Conservation (phyloP, 2,797 vertebrate genomes). For the Labeo calbasu region DNA sequence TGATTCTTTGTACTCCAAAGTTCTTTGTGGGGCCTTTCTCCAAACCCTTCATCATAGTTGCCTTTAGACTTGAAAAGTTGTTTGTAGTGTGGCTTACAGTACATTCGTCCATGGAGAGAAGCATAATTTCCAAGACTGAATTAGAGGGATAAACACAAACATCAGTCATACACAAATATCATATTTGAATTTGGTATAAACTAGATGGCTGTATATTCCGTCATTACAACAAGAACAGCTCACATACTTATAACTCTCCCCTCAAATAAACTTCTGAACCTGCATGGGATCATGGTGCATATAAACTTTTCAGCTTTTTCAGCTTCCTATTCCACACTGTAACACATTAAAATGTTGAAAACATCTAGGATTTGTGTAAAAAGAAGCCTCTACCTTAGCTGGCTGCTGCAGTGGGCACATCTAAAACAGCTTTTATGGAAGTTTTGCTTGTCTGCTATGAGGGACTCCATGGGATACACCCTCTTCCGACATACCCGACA, state of each 20-base stretch:
- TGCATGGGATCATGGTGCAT: not conserved
- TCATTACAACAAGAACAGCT: not conserved
- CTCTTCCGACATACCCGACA: slow-evolving; percentile 92
- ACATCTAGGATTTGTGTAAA: not conserved
- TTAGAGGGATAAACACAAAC: slow-evolving; percentile 49
- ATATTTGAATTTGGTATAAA: not conserved
- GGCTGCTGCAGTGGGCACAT: slow-evolving; percentile 91
- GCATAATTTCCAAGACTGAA: slow-evolving; percentile 95
- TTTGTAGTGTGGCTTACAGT: slow-evolving; percentile 97
- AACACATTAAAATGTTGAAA: slow-evolving; percentile 3
- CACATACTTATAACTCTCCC: no score
- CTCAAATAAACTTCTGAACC: no score
- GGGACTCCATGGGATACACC: slow-evolving; percentile 96
- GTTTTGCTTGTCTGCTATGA: slow-evolving; percentile 92
- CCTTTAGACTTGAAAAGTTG: slow-evolving; percentile 99
- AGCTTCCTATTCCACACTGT: not conserved
- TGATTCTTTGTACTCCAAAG: slow-evolving; percentile 84
- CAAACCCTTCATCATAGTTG: slow-evolving; percentile 99
- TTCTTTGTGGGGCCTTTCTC: slow-evolving; percentile 93
- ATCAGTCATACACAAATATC: not conserved
- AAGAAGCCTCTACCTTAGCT: slow-evolving; percentile 84
- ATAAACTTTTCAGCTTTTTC: not conserved
- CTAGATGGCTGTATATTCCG: not conserved
- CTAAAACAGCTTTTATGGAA: slow-evolving; percentile 98
- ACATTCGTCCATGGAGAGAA: slow-evolving; percentile 98